Percentiles rank a stretch among this genome's conserved stretches.
These are phyloP conservation scores for Phoebastria nigripes DNA, from an alignment of 2,797 vertebrate genomes.

Conservation along the genomic window DNA sequence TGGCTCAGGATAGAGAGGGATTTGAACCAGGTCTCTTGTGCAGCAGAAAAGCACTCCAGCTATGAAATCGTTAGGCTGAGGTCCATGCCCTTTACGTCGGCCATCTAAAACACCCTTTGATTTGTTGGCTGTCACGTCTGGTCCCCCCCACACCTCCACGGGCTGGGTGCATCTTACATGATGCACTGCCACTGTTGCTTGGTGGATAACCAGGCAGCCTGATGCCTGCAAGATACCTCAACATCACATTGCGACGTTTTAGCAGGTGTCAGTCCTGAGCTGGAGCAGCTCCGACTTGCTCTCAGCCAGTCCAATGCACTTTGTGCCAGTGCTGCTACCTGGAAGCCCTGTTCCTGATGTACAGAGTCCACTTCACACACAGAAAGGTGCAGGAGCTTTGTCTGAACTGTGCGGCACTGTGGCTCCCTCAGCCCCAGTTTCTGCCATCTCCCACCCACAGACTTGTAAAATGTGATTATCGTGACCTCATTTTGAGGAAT, in stretches of 20 bases:
- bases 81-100: neutral
- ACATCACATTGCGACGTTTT: fast-evolving
- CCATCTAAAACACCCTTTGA: neutral
- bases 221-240: neutral
- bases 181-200: fast-evolving
- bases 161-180: fast-evolving
- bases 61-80: neutral
- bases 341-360: neutral
- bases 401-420: neutral
- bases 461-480: neutral
- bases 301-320: neutral
- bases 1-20: neutral
- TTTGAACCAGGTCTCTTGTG: neutral
- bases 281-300: neutral
- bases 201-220: neutral
- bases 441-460: neutral
- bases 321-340: neutral
- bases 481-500: neutral
- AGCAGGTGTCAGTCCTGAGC: neutral
- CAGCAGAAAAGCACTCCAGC: neutral
- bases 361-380: neutral
- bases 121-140: fast-evolving
- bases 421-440: neutral
- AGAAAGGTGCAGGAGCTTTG: neutral
- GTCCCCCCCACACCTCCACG: fast-evolving